Base-by-base conservation (phyloP, 2,113 vertebrate genomes). In the Coryphaenoides rupestris region DNA sequence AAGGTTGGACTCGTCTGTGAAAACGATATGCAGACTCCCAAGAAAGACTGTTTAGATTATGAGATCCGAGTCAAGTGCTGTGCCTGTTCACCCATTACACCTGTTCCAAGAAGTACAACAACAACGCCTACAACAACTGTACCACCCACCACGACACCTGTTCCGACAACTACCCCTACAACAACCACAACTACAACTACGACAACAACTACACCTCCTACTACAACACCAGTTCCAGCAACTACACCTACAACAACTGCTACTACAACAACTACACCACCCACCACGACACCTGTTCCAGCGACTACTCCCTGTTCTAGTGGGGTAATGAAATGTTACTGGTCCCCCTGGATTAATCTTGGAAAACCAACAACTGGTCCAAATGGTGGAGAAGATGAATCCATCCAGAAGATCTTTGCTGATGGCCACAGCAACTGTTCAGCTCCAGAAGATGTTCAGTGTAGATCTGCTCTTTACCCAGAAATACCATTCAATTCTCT, bases 1-100 rank as follows among this genome's bases (percentile, higher is more conserved):
- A 0, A 28, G 19, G 63, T 70, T 50, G 76, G 76, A 1, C 62
- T 78, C 0, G 69, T 81, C 19, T 89, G 88, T 62, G 5, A 58
- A 21, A 89, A 89, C 26, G 15, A 65, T 1, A 68, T 80, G 21
- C 86, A 88, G 68, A 0, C 13, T 59, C 1, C 75, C 67, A 53
- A 54, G 49, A 26, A n/a, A 17, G 66, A 82, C 40, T 90, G 89
- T 21, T 73, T 70, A 19, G 63, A 73, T 55, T 77, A 78, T 55
- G 68, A 78, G 49, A 72, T 78, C 33, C 63, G 62, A 63, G 66
- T 77, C 17, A 23, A 19, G 21, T 68, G 65, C 46, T 68, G 65
- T 21, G 1, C 23, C 4, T 65, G 63, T 1, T 19, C 45, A 14
- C 7, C 55, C 15, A 54, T 16, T 5, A 12, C 47, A 21, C 19